These are phyloP conservation scores for Chaetorhynchus papuensis DNA, from an alignment of 2,113 vertebrate genomes.

Conservation along the genomic window DNA sequence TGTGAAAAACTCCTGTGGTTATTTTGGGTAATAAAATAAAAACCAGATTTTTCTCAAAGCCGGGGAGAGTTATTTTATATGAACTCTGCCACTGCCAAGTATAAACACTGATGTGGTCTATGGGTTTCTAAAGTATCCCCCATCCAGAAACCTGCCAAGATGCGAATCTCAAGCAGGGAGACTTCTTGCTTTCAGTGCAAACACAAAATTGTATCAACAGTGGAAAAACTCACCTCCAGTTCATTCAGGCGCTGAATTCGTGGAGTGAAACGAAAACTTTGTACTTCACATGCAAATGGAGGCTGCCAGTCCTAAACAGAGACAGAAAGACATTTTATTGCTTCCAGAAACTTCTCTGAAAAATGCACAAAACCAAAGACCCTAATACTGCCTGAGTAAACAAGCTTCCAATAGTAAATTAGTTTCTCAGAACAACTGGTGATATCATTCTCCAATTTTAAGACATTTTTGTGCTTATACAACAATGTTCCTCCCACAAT, in stretches of 20 bases:
- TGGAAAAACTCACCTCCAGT: constrained; percentile 84
- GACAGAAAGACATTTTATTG: neutral
- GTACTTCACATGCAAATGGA: constrained; percentile 95
- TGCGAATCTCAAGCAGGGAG: neutral
- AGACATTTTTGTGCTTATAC: neutral
- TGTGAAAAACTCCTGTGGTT: constrained; percentile 10
- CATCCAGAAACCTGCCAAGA: neutral
- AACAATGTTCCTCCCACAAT: neutral
- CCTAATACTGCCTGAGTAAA: neutral
- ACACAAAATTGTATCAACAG: neutral
- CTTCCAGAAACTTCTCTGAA: neutral
- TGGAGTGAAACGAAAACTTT: constrained; percentile 94
- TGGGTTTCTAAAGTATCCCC: neutral
- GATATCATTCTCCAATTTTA: neutral
- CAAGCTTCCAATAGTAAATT: neutral
- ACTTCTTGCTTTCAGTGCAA: neutral
- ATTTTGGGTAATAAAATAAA: constrained; percentile 35
- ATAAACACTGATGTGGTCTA: neutral
- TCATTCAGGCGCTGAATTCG: constrained; percentile 94
- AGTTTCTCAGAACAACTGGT: neutral
- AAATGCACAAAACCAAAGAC: neutral
- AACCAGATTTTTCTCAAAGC: constrained; percentile 5
- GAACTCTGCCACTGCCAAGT: neutral
- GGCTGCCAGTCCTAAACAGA: constrained; percentile 92
- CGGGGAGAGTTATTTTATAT: neutral